Evolutionary conservation across 1,140 invertebrate genomes (phyloP).

Genomic region (Drosophila malerkotliana): DNA sequence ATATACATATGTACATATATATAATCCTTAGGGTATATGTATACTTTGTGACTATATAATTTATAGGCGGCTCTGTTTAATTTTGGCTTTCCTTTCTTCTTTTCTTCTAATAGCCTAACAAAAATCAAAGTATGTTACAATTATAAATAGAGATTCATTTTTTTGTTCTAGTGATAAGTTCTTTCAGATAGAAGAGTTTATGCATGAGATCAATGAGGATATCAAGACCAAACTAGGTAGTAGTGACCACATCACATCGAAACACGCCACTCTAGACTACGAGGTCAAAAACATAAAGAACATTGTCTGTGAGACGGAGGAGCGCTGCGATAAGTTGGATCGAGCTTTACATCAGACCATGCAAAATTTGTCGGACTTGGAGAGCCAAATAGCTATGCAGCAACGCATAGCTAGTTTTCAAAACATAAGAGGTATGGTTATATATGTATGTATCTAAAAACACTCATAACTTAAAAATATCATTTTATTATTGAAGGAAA

Average conservation of each 20-base stretch:
- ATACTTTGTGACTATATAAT: no score
- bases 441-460: no score
- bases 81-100: no score
- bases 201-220: slow-evolving; percentile 71
- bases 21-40: no score
- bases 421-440: slow-evolving; percentile 64
- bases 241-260: slow-evolving; percentile 57
- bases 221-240: slow-evolving; percentile 65
- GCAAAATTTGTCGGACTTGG: slow-evolving; percentile 72
- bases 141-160: background rate
- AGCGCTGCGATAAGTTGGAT: slow-evolving; percentile 80
- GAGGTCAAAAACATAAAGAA: slow-evolving; percentile 82
- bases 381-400: slow-evolving; percentile 77
- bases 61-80: no score
- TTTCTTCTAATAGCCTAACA: background rate
- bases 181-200: slow-evolving; percentile 71
- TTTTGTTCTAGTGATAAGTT: slow-evolving; percentile 64
- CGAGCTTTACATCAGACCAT: slow-evolving; percentile 64
- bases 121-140: background rate
- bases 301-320: slow-evolving; percentile 81
- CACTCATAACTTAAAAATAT: no score
- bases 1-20: no score
- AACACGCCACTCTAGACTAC: slow-evolving; percentile 75
- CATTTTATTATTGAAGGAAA: no score
- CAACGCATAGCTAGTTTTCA: slow-evolving; percentile 68